Base-by-base conservation (phyloP, 2,888 invertebrate species). In the Caenorhabditis doughertyi region DNA sequence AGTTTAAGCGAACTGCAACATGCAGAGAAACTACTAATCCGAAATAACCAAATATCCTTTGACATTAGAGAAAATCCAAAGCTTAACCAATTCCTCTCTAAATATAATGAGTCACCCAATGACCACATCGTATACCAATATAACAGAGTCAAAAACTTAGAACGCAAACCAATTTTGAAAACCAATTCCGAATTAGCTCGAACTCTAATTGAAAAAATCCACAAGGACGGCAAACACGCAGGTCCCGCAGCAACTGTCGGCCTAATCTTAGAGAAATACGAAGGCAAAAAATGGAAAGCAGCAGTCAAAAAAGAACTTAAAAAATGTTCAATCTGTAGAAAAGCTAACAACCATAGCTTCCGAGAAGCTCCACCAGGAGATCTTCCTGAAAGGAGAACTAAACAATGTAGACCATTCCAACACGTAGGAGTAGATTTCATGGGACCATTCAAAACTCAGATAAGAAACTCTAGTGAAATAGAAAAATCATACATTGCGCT, bases 191-290 rank as follows among this genome's bases (percentile, higher is more conserved):
- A 47, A 58, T 21, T 65, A 32, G 49, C 27, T 5, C 13, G 25
- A 35, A 18, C 18, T 2, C 4, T 67, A 74, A 7, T 53, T 25
- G 5, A 51, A 42, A 21, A 18, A 51, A 58, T 11, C n/a, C 74
- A 74, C 25, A 25, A 47, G 9, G 16, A 65, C 11, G 32, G 21
- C 8, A 23, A n/a, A 7, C 74, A 74, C 18, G 47, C 47, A n/a
- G 74, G 74, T 25, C 51, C 53, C 3, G 32, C 8, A 5, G 65
- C 74, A 1, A 74, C 56, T 18, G 4, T 74, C 8, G 56, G 44
- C 25, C 2, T 32, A 18, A n/a, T 74, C 7, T 21, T 35, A 0
- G 32, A 65, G 16, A 56, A 44, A 3, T 65, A 47, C 18, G 16
- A 21, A 18, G 65, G 65, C 5, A 55, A 25, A 18, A 13, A 11